A percentile compares a stretch with the other conserved stretches of the same genome.
Conservation (phyloP, 2,888 invertebrate genomes). For the Trissolcus brochymenae region DNA sequence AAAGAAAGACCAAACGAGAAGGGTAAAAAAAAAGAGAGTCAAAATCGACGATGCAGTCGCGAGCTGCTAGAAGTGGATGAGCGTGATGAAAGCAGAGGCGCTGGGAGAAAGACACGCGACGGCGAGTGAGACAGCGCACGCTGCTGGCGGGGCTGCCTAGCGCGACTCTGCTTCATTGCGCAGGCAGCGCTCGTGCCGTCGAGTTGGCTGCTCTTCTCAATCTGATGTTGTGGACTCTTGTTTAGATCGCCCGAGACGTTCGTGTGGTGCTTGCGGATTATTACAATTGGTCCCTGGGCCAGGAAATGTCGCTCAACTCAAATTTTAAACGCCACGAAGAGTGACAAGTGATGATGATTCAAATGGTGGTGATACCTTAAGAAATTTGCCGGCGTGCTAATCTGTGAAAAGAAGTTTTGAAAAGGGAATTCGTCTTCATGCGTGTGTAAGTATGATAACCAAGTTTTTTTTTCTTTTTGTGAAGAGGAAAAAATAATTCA, state of each 20-base stretch:
- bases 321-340: slow-evolving; percentile 6
- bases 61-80: slow-evolving; percentile 45
- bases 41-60: slow-evolving; percentile 36
- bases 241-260: slow-evolving; percentile 25
- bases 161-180: slow-evolving; percentile 65
- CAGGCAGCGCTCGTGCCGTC: slow-evolving; percentile 62
- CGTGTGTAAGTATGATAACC: slow-evolving; percentile 41
- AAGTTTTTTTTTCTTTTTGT: too few relatives aligned
- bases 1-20: slow-evolving; percentile 50
- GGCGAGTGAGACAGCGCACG: slow-evolving; percentile 39
- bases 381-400: slow-evolving; percentile 36
- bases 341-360: slow-evolving; percentile 51
- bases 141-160: slow-evolving; percentile 51
- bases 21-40: slow-evolving; percentile 27
- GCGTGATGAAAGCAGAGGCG: slow-evolving; percentile 36
- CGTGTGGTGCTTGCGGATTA: slow-evolving; percentile 17
- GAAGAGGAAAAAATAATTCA: too few relatives aligned
- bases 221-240: slow-evolving; percentile 52
- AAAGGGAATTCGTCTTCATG: slow-evolving; percentile 20
- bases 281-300: slow-evolving; percentile 15
- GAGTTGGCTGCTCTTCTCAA: slow-evolving; percentile 44
- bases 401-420: slow-evolving; percentile 13
- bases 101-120: slow-evolving; percentile 32
- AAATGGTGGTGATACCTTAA: slow-evolving; percentile 35
- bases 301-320: slow-evolving; percentile 48